A percentile compares a stretch with the other conserved stretches of the same genome.
These are phyloP conservation scores for Nothura maculosa DNA, from an alignment of 2,797 vertebrate species.

Conservation along the genomic window DNA sequence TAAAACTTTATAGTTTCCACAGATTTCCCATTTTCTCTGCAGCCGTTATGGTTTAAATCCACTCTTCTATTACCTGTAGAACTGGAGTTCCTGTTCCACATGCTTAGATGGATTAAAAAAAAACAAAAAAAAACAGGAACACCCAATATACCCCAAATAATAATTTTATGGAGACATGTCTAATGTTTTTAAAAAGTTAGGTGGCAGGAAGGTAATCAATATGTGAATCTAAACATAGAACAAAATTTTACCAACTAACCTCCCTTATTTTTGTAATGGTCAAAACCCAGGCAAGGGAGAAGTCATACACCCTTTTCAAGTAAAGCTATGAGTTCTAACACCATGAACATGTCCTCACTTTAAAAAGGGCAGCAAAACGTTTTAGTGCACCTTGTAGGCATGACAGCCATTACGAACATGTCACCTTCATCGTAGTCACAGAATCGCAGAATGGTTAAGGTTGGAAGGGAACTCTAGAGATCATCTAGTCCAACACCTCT, in stretches of 20 bases:
- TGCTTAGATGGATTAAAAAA: neutral
- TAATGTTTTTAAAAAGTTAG: neutral
- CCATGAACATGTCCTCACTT: neutral
- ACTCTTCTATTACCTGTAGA: neutral
- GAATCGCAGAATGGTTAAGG: too few relatives aligned
- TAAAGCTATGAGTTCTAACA: neutral
- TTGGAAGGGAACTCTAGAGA: too few relatives aligned
- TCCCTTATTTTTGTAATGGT: neutral
- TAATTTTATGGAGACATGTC: neutral
- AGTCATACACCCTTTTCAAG: fast-evolving
- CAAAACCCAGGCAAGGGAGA: neutral
- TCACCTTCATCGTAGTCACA: neutral
- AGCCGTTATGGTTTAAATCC: neutral
- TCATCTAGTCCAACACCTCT: too few relatives aligned
- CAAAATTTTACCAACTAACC: neutral
- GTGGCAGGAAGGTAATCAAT: neutral
- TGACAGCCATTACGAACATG: neutral
- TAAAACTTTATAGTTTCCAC: neutral
- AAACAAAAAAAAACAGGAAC: fast-evolving
- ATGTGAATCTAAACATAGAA: neutral
- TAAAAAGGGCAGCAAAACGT: neutral
- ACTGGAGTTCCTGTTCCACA: neutral
- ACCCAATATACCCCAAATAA: neutral
- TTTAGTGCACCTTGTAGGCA: fast-evolving
- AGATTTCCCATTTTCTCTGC: neutral